Evolutionary conservation across 64 coral and sea anemone genomes (phyloP).

Genomic region (Anthopleura sola): DNA sequence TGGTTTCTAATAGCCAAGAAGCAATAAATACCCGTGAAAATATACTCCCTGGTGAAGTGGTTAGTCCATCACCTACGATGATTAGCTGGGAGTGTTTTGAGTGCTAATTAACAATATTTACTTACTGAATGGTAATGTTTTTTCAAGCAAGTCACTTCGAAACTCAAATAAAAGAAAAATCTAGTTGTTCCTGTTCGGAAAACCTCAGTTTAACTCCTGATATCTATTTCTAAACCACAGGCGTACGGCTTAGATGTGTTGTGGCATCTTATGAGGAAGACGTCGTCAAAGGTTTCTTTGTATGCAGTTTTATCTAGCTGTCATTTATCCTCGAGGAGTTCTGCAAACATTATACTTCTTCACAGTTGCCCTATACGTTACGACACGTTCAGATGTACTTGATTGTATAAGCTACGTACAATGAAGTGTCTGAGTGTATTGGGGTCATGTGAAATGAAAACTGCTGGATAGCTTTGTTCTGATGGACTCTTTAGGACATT

Average conservation of each 20-base stretch:
- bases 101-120: conserved; percentile 7
- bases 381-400: background rate
- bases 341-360: background rate
- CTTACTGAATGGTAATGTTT: background rate
- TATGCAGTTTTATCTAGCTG: background rate
- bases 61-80: background rate
- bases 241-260: background rate
- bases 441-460: background rate
- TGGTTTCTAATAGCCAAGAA: background rate
- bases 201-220: background rate
- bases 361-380: background rate
- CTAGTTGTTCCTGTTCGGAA: conserved; percentile 13
- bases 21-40: background rate
- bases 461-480: background rate
- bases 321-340: background rate
- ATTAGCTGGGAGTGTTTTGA: background rate
- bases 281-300: background rate
- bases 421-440: background rate
- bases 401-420: background rate
- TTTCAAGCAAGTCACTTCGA: background rate
- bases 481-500: conserved; percentile 4
- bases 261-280: background rate
- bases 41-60: background rate
- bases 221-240: conserved; percentile 2
- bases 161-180: background rate